Evolutionary conservation across 2,113 vertebrate species (phyloP).

Genomic region (Aldabrachelys gigantea): DNA sequence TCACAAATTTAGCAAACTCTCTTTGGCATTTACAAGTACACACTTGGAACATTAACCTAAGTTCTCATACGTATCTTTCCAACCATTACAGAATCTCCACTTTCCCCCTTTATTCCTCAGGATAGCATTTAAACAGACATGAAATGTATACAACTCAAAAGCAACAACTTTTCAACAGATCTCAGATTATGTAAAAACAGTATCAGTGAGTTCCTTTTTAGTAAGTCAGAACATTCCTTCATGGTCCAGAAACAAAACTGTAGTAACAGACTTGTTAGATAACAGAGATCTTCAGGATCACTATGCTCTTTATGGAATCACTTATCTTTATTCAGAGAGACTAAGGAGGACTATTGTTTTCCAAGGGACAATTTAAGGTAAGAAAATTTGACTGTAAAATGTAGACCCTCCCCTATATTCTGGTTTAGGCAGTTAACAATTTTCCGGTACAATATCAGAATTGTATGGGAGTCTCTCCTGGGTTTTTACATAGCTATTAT

Average conservation of each 20-base stretch:
- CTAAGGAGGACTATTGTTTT: constrained; percentile 31
- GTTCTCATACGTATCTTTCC: background rate
- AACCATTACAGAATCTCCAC: background rate
- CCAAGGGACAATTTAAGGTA: constrained; percentile 27
- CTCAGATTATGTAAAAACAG: background rate
- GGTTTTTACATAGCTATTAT: constrained; percentile 2
- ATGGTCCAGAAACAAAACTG: background rate
- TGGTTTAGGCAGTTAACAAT: background rate
- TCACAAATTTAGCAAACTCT: background rate
- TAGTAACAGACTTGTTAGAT: background rate
- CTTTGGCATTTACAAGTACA: background rate
- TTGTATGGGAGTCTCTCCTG: constrained; percentile 37
- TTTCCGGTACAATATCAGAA: background rate
- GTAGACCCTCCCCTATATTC: background rate
- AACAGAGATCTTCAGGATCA: constrained; percentile 23
- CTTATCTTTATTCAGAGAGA: constrained; percentile 43
- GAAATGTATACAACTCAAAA: background rate
- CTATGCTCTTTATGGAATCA: constrained; percentile 11
- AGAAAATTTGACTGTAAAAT: constrained; percentile 22
- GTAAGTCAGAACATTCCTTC: background rate
- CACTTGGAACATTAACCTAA: background rate
- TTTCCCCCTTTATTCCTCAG: background rate
- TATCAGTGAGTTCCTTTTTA: background rate
- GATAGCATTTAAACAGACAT: background rate
- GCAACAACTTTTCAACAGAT: background rate